These are phyloP conservation scores for Phocides pigmalion DNA, from an alignment of 1,140 invertebrate genomes.

Conservation along the genomic window DNA sequence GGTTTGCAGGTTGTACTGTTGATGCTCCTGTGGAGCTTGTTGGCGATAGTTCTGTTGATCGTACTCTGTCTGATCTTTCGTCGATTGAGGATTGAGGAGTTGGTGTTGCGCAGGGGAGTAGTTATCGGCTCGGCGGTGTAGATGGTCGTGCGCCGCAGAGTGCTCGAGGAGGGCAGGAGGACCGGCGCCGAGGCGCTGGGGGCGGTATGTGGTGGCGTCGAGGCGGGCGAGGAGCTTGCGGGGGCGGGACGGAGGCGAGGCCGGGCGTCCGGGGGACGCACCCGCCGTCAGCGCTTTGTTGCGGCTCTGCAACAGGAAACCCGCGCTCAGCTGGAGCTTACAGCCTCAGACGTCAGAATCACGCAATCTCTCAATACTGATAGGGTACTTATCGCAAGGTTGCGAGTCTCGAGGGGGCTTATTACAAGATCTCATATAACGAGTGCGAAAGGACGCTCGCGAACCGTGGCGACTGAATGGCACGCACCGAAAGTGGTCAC, in stretches of 20 bases:
- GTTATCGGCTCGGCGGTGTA: constrained; percentile 68
- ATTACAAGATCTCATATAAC: constrained; percentile 12
- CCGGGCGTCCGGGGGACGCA: constrained; percentile 33
- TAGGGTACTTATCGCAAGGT: constrained; percentile 20
- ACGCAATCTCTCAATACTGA: constrained; percentile 26
- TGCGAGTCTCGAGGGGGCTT: constrained; percentile 9
- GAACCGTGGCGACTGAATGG: constrained; percentile 3
- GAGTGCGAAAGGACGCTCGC: neutral
- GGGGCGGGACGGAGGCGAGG: constrained; percentile 39
- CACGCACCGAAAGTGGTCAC: constrained; percentile 21
- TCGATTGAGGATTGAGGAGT: constrained; percentile 51
- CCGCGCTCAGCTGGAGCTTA: constrained; percentile 54
- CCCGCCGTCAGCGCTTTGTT: constrained; percentile 71
- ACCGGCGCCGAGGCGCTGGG: constrained; percentile 59
- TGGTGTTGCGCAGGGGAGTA: constrained; percentile 57
- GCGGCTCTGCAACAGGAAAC: constrained; percentile 83
- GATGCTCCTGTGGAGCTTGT: constrained; percentile 18
- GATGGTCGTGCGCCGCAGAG: constrained; percentile 54
- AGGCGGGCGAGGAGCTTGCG: constrained; percentile 55
- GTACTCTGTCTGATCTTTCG: constrained; percentile 31
- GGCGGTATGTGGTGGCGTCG: constrained; percentile 79
- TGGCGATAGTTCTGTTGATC: constrained; percentile 36
- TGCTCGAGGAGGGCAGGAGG: constrained; percentile 51
- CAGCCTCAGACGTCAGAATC: constrained; percentile 14
- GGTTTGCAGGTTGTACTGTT: constrained; percentile 9